These are phyloP conservation scores for Crotalus helleri DNA, from an alignment of 2,113 vertebrate genomes.

Conservation along the genomic window DNA sequence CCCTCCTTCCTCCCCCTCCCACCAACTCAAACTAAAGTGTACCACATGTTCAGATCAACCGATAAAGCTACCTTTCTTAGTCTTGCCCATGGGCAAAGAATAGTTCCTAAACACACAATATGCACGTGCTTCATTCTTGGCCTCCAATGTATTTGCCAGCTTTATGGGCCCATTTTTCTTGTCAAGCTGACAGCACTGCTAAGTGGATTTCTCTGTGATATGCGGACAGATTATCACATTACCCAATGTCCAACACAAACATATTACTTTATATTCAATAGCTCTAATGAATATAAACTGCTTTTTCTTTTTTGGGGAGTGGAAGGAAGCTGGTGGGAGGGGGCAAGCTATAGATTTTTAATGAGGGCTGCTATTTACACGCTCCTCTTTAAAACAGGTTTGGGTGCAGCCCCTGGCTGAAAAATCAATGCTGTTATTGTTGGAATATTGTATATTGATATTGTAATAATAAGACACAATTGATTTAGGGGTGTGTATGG, in stretches of 20 bases:
- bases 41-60: background rate
- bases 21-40: background rate
- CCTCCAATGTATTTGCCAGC: slow-evolving; percentile 47
- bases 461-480: slow-evolving; percentile 79
- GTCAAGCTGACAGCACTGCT: slow-evolving; percentile 71
- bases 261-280: slow-evolving; percentile 84
- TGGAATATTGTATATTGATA: slow-evolving; percentile 77
- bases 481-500: slow-evolving; percentile 58
- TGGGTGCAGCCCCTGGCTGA: slow-evolving; percentile 63
- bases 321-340: slow-evolving; percentile 39
- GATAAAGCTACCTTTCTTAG: background rate
- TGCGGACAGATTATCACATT: slow-evolving; percentile 78
- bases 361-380: slow-evolving; percentile 65
- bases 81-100: background rate
- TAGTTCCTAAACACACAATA: background rate
- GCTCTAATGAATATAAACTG: slow-evolving; percentile 93
- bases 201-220: slow-evolving; percentile 78
- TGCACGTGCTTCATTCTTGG: background rate
- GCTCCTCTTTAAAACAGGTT: slow-evolving; percentile 61
- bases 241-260: slow-evolving; percentile 76
- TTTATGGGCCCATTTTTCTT: slow-evolving; percentile 72
- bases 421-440: slow-evolving; percentile 84
- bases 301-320: slow-evolving; percentile 67
- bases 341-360: slow-evolving; percentile 83
- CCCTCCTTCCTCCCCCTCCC: background rate